Conservation (phyloP, 2,797 vertebrate genomes). For the Eremophila alpestris region DNA sequence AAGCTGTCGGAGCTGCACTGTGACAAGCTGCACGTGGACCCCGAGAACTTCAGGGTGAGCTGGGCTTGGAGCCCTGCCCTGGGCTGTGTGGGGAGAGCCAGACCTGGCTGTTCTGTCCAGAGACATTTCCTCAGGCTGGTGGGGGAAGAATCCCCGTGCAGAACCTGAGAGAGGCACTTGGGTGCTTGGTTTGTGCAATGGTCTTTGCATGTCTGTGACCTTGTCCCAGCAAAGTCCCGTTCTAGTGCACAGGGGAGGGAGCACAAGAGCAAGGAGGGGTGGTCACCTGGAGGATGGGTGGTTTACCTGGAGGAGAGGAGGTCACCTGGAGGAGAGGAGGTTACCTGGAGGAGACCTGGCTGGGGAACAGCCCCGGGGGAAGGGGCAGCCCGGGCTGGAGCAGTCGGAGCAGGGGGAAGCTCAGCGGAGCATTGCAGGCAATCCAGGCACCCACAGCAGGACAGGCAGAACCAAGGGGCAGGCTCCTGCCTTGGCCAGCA, state of each 20-base stretch:
- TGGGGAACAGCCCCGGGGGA: not conserved
- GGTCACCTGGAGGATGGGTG: too few species aligned
- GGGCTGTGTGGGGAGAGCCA: not conserved
- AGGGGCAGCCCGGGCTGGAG: not conserved
- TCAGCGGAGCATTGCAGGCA: not conserved
- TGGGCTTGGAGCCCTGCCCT: rapidly evolving
- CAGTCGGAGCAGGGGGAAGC: not conserved
- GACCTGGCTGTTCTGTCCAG: conserved; percentile 68
- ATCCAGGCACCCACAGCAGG: not conserved
- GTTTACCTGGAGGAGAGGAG: too few species aligned
- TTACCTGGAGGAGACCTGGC: not conserved
- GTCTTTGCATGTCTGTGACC: not conserved
- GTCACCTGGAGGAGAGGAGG: too few species aligned
- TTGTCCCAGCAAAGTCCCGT: not conserved
- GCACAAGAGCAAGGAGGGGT: too few species aligned
- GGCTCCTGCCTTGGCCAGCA: not conserved
- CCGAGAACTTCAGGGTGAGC: conserved; percentile 87
- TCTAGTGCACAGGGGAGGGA: too few species aligned
- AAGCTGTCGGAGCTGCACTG: conserved; percentile 85
- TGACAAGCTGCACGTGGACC: conserved; percentile 87
- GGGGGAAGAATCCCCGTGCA: not conserved
- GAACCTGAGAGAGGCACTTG: too few species aligned
- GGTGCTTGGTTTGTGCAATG: not conserved
- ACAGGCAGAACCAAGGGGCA: not conserved
- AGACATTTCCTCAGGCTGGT: conserved; percentile 60